These are phyloP conservation scores for Nannoperca australis DNA, from an alignment of 2,797 vertebrate species.

Conservation along the genomic window DNA sequence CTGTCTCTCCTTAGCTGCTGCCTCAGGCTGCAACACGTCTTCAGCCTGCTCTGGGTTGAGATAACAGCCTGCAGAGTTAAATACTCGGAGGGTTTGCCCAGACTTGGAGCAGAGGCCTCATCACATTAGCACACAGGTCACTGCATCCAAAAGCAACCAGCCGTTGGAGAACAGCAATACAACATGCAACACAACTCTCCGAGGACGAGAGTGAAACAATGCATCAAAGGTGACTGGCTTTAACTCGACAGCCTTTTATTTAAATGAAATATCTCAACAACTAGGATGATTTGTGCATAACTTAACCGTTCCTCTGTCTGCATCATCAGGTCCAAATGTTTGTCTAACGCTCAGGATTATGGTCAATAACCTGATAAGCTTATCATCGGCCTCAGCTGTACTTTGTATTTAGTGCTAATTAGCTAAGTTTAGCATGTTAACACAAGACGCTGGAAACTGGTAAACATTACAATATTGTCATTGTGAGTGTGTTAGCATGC, in stretches of 20 bases:
- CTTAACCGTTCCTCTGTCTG: neutral
- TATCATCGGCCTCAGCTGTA: neutral
- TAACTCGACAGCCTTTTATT: neutral
- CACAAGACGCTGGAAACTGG: neutral
- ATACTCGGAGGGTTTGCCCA: constrained; percentile 59
- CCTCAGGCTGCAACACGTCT: constrained; percentile 65
- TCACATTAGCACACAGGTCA: constrained; percentile 67
- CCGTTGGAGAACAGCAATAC: constrained; percentile 55
- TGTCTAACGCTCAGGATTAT: neutral
- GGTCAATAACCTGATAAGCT: neutral
- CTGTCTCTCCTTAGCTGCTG: constrained; percentile 50
- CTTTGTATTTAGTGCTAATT: neutral
- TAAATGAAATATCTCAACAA: neutral
- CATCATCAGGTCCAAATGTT: neutral
- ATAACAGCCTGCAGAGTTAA: constrained; percentile 63
- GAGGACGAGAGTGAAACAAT: constrained; percentile 28
- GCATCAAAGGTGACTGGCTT: neutral
- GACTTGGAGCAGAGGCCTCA: constrained; percentile 56
- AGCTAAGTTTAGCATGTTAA: neutral
- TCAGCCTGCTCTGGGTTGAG: constrained; percentile 54
- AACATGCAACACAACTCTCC: constrained; percentile 25
- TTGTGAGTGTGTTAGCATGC: neutral
- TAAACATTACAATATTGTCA: neutral
- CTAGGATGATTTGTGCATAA: neutral
- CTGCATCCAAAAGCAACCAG: constrained; percentile 50